Evolutionary conservation across 2,888 invertebrate genomes (phyloP), one percentile per base, ranked within the genome.

Genomic region (Cantharis nigra): DNA sequence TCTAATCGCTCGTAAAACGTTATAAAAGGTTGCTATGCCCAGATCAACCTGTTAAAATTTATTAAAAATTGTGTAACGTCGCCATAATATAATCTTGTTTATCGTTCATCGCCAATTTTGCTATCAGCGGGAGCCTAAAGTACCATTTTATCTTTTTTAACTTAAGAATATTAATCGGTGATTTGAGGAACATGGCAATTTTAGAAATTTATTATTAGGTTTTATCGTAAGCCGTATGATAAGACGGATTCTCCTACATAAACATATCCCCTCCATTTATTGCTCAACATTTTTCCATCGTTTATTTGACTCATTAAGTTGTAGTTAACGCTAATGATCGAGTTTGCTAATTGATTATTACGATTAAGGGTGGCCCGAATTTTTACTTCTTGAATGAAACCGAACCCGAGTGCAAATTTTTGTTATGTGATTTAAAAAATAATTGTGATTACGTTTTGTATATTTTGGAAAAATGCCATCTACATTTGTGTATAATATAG

Each of bases 231-330:
- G 23, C 16, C 10, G 62, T n/a, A n/a, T 76, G 81, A 81, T 81
- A 81, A 81, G 76, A 74, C 67, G 78, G 81, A 82, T 81, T 83
- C 82, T 83, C 82, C 81, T 80, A 82, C 81, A 82, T 80, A 81
- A 83, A 83, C 81, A 78, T 73, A 77, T 80, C 81, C 82, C 83
- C 83, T 78, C 83, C 80, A 80, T n/a, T 49, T 63, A 63, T 71
- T 67, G 76, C 71, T 77, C 74, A 78, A 78, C 79, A 78, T 79
- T 63, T 74, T 63, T 62, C 74, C 72, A 70, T 71, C 62, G 70
- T 28, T 72, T 69, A 62, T 70, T 78, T 33, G 72, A 75, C 65
- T 62, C 74, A 74, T 65, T 75, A 23, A 63, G 18, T 69, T 63
- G 63, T 75, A 23, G 73, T 69, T 28, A 65, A 30, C 63, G 73